Percentiles rank a stretch among this genome's conserved stretches.
These are phyloP conservation scores for Bombus polaris DNA, from an alignment of 1,140 invertebrate genomes.

Conservation along the genomic window DNA sequence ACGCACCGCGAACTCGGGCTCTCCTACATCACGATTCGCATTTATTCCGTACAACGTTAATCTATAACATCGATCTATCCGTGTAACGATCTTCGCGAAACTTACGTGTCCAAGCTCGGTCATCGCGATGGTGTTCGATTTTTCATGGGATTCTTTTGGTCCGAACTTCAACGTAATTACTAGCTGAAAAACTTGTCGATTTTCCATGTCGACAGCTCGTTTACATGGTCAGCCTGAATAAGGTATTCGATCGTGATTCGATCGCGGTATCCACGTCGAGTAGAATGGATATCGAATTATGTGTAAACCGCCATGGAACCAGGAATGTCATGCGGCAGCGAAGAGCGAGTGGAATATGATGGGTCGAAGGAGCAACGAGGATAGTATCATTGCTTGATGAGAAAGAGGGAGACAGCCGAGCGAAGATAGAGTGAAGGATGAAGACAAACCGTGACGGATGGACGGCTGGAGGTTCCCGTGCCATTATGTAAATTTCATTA, in stretches of 20 bases:
- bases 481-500: slow-evolving; percentile 75
- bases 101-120: background rate
- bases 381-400: background rate
- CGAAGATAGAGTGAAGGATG: slow-evolving; percentile 51
- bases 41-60: slow-evolving; percentile 56
- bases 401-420: background rate
- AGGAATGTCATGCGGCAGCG: background rate
- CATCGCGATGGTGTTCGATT: slow-evolving; percentile 4
- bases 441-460: slow-evolving; percentile 68
- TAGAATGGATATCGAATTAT: slow-evolving; percentile 47
- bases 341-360: background rate
- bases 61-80: background rate
- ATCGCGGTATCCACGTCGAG: background rate
- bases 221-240: background rate
- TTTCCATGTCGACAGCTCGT: background rate
- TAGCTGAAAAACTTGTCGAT: slow-evolving; percentile 12
- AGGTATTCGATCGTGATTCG: slow-evolving; percentile 39
- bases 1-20: slow-evolving; percentile 22
- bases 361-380: background rate
- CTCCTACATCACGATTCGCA: slow-evolving; percentile 65
- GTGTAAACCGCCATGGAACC: background rate
- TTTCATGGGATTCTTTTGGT: background rate
- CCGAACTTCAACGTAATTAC: background rate
- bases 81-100: background rate
- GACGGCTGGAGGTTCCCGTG: slow-evolving; percentile 53